Conservation (phyloP, 2,797 vertebrate genomes). For the Phalloptychus januarius region DNA sequence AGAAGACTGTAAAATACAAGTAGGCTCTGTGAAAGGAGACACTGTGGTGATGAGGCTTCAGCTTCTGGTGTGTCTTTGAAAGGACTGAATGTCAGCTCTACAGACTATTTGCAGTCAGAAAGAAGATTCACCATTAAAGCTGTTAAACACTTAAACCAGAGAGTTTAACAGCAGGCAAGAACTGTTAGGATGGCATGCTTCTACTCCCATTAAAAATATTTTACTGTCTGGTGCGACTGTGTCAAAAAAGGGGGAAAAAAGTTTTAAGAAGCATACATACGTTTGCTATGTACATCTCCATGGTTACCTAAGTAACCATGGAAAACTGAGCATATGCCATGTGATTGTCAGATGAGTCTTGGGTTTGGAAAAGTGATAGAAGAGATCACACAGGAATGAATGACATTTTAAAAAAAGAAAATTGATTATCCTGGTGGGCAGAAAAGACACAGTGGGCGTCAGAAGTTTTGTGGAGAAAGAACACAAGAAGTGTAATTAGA, state of each 20-base stretch:
- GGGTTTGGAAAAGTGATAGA: background rate
- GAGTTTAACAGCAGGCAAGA: conserved; percentile 57
- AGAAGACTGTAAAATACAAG: conserved; percentile 65
- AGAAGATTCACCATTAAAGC: conserved; percentile 35
- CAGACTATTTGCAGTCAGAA: conserved; percentile 39
- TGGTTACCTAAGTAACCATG: conserved; percentile 32
- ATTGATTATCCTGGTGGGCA: conserved; percentile 38
- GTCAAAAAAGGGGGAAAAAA: background rate
- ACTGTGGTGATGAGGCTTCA: conserved; percentile 48
- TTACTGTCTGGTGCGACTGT: background rate
- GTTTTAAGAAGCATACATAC: background rate
- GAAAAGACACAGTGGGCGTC: conserved; percentile 54
- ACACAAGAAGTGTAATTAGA: conserved; percentile 61
- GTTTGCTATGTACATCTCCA: conserved; percentile 20
- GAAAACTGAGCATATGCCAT: conserved; percentile 29
- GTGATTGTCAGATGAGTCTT: background rate
- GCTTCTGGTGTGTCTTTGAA: conserved; percentile 35
- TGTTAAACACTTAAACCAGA: conserved; percentile 45
- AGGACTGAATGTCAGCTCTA: conserved; percentile 43
- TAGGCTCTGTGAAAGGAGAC: conserved; percentile 55
- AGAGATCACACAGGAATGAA: background rate
- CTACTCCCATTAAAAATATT: conserved; percentile 18
- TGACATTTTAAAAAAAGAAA: conserved; percentile 39
- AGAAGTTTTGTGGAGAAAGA: conserved; percentile 51
- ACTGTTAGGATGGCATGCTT: conserved; percentile 27